These are phyloP conservation scores for Alligator sinensis DNA, from an alignment of 2,113 vertebrate genomes.

Conservation along the genomic window DNA sequence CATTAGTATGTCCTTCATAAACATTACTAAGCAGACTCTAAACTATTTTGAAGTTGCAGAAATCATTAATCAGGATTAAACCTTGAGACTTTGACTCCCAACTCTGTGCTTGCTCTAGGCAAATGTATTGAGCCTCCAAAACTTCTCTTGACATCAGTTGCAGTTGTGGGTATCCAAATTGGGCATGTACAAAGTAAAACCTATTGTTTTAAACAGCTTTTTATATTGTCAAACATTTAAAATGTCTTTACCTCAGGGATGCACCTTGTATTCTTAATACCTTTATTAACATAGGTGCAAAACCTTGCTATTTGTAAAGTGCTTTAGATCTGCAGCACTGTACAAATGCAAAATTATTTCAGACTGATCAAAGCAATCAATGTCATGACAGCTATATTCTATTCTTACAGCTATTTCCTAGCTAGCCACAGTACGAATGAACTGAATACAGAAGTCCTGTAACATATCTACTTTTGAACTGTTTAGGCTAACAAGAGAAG, in stretches of 20 bases:
- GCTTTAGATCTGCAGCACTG: not conserved
- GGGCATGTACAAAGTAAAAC: not conserved
- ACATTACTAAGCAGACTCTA: no score
- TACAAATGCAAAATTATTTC: not conserved
- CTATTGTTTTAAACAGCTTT: not conserved
- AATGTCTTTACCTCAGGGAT: not conserved
- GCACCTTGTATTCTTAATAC: not conserved
- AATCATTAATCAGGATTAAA: no score
- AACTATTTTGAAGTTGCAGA: no score
- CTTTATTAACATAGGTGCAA: not conserved
- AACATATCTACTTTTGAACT: not conserved
- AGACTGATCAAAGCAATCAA: not conserved
- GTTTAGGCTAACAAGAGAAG: not conserved
- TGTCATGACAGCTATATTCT: not conserved
- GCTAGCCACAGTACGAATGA: not conserved
- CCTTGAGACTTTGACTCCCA: no score
- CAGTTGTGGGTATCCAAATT: not conserved
- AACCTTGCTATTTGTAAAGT: not conserved
- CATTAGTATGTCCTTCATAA: no score
- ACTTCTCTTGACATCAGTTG: not conserved
- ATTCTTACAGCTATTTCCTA: not conserved
- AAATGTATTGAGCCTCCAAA: not conserved
- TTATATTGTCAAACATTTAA: not conserved
- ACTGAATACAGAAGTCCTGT: not conserved
- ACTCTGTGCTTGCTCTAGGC: no score